These are phyloP conservation scores for Avahi laniger DNA, from an alignment of 2,797 vertebrate species.

Conservation along the genomic window DNA sequence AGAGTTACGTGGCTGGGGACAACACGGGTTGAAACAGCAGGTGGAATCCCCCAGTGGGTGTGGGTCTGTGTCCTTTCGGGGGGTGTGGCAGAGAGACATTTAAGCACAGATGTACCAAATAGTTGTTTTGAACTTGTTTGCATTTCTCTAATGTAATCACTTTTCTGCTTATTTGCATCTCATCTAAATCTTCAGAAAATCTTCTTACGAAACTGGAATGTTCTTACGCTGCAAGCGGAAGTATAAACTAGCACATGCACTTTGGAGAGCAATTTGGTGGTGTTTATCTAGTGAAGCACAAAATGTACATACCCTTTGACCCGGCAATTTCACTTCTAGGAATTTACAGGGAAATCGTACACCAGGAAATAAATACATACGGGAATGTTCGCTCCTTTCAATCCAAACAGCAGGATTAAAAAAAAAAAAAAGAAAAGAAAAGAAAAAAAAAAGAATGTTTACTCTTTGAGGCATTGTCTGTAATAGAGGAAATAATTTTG, in stretches of 20 bases:
- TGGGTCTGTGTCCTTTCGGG: neutral
- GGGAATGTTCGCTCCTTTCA: neutral
- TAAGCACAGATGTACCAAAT: neutral
- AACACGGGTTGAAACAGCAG: neutral
- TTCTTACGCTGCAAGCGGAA: neutral
- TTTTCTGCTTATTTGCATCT: neutral
- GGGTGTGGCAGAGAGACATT: neutral
- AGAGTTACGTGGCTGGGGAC: neutral
- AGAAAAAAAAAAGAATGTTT: neutral
- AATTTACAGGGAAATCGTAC: conserved; percentile 4
- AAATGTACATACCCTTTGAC: neutral
- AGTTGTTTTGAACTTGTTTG: conserved; percentile 6
- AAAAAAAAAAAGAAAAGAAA: neutral
- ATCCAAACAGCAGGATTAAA: neutral
- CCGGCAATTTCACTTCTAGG: neutral
- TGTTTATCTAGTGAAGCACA: neutral
- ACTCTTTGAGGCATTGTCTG: neutral
- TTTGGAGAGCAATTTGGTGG: neutral
- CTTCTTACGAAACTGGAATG: neutral
- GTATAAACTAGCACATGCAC: neutral
- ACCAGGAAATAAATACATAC: neutral
- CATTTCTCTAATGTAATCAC: neutral
- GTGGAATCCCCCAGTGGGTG: neutral
- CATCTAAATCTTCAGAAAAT: conserved; percentile 16
- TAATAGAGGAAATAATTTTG: neutral